These are phyloP conservation scores for Druon quercuslanigerum DNA, from an alignment of 1,140 invertebrate species.

Conservation along the genomic window DNA sequence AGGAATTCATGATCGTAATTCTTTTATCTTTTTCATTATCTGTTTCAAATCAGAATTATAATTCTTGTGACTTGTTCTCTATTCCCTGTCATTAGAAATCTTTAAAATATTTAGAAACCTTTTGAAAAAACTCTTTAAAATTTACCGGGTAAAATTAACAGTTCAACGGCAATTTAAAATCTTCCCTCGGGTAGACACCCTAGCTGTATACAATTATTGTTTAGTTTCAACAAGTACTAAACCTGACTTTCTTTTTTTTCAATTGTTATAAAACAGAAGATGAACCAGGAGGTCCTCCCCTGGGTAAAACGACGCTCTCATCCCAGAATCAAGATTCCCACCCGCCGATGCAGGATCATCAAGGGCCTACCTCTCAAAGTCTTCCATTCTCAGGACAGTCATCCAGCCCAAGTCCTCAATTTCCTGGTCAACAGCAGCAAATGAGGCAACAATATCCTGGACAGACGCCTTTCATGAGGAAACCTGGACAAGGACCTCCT, in stretches of 20 bases:
- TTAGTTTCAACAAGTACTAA: too few species aligned
- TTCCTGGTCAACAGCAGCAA: slow-evolving; percentile 41
- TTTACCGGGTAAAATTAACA: too few species aligned
- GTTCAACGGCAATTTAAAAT: too few species aligned
- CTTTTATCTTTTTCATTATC: too few species aligned
- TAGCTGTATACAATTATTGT: too few species aligned
- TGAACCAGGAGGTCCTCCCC: slow-evolving; percentile 44
- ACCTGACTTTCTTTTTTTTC: not conserved
- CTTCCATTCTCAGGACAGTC: slow-evolving; percentile 53
- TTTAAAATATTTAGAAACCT: too few species aligned
- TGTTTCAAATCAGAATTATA: too few species aligned
- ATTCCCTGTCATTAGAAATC: too few species aligned
- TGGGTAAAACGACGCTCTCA: slow-evolving; percentile 41
- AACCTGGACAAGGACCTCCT: slow-evolving; percentile 46
- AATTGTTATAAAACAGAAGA: slow-evolving; percentile 39
- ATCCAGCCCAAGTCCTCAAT: slow-evolving; percentile 51
- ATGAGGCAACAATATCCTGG: slow-evolving; percentile 54
- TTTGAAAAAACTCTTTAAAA: too few species aligned
- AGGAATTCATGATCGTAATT: too few species aligned
- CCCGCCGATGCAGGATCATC: slow-evolving; percentile 46
- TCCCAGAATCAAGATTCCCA: slow-evolving; percentile 56
- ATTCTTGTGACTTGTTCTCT: too few species aligned
- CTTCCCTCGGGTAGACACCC: too few species aligned
- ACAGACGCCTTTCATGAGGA: slow-evolving; percentile 33
- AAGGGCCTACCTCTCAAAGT: slow-evolving; percentile 51